Percentiles rank a stretch among this genome's conserved stretches.
Evolutionary conservation across 1,140 invertebrate species (phyloP).

Genomic region (Anagrus nilaparvatae): DNA sequence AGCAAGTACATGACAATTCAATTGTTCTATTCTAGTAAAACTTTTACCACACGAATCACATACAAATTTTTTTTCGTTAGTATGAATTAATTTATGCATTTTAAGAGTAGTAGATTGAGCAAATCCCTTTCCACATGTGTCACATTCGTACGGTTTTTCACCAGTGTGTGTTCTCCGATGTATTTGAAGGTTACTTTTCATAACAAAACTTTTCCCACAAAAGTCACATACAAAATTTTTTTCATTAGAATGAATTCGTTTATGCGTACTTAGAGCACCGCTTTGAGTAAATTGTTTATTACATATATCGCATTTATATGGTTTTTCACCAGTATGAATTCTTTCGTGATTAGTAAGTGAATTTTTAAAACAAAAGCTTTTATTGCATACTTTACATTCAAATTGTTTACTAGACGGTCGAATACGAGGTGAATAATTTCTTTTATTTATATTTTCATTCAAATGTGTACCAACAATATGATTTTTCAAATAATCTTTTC

Average conservation of each 20-base stretch:
- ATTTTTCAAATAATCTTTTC: too few species aligned
- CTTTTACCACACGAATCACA: constrained; percentile 43
- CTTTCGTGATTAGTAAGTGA: constrained; percentile 75
- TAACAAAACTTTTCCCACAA: constrained; percentile 59
- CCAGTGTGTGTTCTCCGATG: constrained; percentile 14
- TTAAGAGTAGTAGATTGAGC: constrained; percentile 13
- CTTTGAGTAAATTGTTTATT: constrained; percentile 51
- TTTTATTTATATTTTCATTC: too few species aligned
- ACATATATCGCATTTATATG: constrained; percentile 45
- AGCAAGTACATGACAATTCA: too few species aligned
- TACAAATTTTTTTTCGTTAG: constrained; percentile 22
- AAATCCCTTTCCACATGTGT: constrained; percentile 9
- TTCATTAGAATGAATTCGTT: constrained; percentile 54
- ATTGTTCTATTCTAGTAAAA: too few species aligned
- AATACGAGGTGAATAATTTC: too few species aligned
- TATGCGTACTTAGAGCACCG: constrained; percentile 40
- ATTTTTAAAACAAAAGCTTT: constrained; percentile 33
- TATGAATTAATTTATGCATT: too few species aligned
- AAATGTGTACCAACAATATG: too few species aligned
- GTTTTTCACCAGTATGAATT: constrained; percentile 44
- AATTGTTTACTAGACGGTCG: too few species aligned
- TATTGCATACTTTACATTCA: constrained; percentile 30
- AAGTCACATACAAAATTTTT: constrained; percentile 64
- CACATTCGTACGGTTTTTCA: constrained; percentile 13
- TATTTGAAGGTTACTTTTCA: constrained; percentile 12